Base-by-base conservation (phyloP, 2,888 invertebrate species). In the Polyommatus icarus region DNA sequence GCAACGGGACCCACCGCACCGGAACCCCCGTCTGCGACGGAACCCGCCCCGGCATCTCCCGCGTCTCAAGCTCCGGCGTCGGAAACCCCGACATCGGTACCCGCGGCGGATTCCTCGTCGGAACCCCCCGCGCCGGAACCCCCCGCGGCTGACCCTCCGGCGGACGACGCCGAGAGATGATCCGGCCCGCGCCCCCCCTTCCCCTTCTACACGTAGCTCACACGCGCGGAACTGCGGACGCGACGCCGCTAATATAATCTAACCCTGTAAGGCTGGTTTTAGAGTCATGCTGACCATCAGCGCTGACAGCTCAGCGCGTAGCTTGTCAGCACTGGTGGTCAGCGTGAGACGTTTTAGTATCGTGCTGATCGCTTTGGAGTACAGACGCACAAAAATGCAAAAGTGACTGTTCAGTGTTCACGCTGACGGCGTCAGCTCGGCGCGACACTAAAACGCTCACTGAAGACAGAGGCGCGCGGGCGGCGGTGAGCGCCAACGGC, bases 91-190 rank as follows among this genome's bases (percentile, higher is more conserved):
- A 7, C 36, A 7, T 7, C 36, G 36, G 36, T 7, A 36, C 76
- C 59, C 36, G 73, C 12, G 76, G 3, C 73, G 73, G 78, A 46
- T 76, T 36, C 80, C 57, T 10, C 61, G 24, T 20, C 61, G 76
- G 40, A 18, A 20, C 76, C 59, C 67, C 73, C 59, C 29, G 57
- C 12, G 77, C 12, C 77, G 76, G 78, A 46, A 78, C 59, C 80
- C 36, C 29, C 75, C 20, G 71, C n/a, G 50, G 29, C 59, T 77
- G 36, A 12, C 32, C 78, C 61, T 32, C 76, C 61, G 57, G 67
- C 15, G 73, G 46, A 75, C 77, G 78, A 78, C 61, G 71, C 77
- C 67, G 76, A 80, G 73, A 81, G 81, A 73, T 81, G 81, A 80
- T 79, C 78, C 77, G 50, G 40, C 75, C 75, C 40, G 15, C 36